phyloP scores from a whole-genome alignment of 2,113 vertebrate species.

The Cygnus atratus region DNA sequence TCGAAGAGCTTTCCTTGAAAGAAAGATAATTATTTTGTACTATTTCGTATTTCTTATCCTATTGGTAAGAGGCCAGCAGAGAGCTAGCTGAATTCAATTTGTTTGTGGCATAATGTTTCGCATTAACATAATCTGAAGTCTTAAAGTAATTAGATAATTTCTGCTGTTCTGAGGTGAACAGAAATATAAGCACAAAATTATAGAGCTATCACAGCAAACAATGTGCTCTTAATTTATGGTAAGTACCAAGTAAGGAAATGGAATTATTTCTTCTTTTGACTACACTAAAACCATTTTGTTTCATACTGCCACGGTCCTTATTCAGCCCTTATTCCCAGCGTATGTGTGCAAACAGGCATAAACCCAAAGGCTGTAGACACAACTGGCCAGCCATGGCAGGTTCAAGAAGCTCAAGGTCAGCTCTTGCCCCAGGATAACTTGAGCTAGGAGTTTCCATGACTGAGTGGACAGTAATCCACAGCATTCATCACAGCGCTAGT shows the following conservation, averaged over 20 bases:
- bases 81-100: neutral
- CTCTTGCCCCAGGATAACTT: neutral
- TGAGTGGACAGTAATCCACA: neutral
- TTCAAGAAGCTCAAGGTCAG: neutral
- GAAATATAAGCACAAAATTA: neutral
- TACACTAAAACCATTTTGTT: neutral
- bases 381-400: neutral
- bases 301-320: neutral
- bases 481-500: accelerated
- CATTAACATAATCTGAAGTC: neutral
- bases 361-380: neutral
- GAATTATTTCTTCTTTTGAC: neutral
- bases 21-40: neutral
- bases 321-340: neutral
- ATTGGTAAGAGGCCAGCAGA: neutral
- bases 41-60: neutral
- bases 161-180: neutral
- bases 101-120: constrained; percentile 31
- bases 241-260: neutral
- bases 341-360: accelerated
- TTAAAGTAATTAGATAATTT: constrained; percentile 10
- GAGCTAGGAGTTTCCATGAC: neutral
- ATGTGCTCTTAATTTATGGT: neutral
- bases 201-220: neutral
- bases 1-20: neutral